These are phyloP conservation scores for Papilio elwesi DNA, from an alignment of 2,888 invertebrate species.

Conservation along the genomic window DNA sequence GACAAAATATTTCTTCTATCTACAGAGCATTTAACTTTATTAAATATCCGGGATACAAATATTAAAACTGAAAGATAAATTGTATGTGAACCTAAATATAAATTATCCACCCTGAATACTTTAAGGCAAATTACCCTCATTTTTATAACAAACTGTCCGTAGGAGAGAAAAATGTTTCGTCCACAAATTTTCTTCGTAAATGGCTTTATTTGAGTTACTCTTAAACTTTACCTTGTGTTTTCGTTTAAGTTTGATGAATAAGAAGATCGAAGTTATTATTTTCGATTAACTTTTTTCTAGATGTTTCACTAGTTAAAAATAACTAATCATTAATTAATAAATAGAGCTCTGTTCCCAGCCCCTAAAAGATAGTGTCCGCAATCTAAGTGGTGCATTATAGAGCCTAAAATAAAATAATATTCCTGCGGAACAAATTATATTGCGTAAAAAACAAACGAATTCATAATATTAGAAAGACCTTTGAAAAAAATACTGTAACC, in stretches of 20 bases:
- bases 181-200: slow-evolving; percentile 10
- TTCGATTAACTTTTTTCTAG: not conserved
- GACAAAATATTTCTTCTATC: not conserved
- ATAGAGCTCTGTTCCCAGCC: too few species aligned
- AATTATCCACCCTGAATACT: slow-evolving; percentile 23
- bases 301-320: not conserved
- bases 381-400: too few species aligned
- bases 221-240: slow-evolving; percentile 17
- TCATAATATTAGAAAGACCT: too few species aligned
- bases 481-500: too few species aligned
- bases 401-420: too few species aligned
- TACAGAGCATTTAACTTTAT: not conserved
- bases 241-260: not conserved
- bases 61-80: not conserved
- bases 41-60: not conserved
- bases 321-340: too few species aligned
- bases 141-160: slow-evolving; percentile 26
- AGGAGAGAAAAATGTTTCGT: slow-evolving; percentile 21
- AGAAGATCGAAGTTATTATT: not conserved
- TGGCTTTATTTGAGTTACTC: slow-evolving; percentile 19
- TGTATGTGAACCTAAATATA: slow-evolving; percentile 17
- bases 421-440: too few species aligned
- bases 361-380: too few species aligned
- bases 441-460: too few species aligned
- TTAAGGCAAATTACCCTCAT: slow-evolving; percentile 22